These are phyloP conservation scores for Rotaria socialis DNA, from an alignment of 2,888 invertebrate species.

Conservation along the genomic window DNA sequence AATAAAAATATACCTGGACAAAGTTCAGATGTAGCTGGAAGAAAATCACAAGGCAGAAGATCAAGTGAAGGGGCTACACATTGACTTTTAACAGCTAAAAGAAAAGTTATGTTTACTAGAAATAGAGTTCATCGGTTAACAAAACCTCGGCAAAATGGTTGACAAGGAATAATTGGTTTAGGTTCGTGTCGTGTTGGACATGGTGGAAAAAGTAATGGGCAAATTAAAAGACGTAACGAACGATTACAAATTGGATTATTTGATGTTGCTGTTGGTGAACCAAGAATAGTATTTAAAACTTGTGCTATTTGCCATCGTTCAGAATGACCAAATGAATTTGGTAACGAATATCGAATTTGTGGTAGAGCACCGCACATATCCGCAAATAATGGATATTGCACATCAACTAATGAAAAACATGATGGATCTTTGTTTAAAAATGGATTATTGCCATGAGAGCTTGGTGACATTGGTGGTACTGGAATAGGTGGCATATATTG, in stretches of 20 bases:
- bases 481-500: too few relatives aligned
- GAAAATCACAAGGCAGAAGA: not conserved
- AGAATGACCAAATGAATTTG: not conserved
- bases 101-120: not conserved
- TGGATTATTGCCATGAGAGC: not conserved
- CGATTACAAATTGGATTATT: not conserved
- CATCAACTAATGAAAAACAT: not conserved
- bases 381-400: not conserved
- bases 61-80: not conserved
- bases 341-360: not conserved
- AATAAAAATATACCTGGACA: not conserved
- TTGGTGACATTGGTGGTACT: not conserved
- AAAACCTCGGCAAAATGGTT: not conserved
- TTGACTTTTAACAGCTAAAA: not conserved
- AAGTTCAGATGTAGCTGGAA: not conserved
- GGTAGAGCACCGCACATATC: not conserved
- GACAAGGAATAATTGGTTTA: not conserved
- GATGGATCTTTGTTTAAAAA: not conserved
- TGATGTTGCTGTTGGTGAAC: not conserved
- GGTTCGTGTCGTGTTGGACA: not conserved
- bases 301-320: slow-evolving; percentile 7
- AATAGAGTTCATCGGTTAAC: not conserved
- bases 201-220: not conserved
- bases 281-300: not conserved
- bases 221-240: not conserved